Percentiles rank a stretch among this genome's conserved stretches.
These are phyloP conservation scores for Halichondria panicea DNA, from an alignment of 37 sponge, comb jelly and placozoan genomes.

Conservation along the genomic window DNA sequence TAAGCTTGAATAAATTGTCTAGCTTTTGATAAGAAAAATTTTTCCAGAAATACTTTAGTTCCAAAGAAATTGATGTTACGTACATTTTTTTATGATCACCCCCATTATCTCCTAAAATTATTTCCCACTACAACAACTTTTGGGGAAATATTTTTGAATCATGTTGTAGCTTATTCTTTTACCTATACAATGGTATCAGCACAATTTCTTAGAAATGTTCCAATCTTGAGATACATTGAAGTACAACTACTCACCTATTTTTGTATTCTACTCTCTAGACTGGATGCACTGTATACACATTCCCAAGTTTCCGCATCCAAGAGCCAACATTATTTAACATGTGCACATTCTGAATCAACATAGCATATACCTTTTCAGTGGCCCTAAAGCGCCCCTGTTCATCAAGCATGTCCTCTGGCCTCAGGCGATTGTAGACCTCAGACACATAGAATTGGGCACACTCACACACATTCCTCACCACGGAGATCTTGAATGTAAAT, in stretches of 20 bases:
- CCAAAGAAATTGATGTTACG: no score
- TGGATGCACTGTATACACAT: neutral
- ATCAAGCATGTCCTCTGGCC: neutral
- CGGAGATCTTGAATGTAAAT: neutral
- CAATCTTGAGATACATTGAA: neutral
- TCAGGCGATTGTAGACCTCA: slow-evolving; percentile 5
- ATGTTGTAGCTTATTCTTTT: no score
- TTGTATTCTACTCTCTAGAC: neutral
- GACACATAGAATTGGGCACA: slow-evolving; percentile 15
- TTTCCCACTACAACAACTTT: no score
- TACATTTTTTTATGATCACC: no score
- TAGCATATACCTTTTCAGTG: slow-evolving; percentile 7
- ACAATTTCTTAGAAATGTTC: no score
- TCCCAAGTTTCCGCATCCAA: neutral
- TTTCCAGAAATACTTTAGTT: no score
- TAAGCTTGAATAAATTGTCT: no score
- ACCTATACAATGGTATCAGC: no score
- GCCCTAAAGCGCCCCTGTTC: slow-evolving; percentile 16
- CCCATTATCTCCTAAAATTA: no score
- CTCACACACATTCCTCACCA: slow-evolving; percentile 11
- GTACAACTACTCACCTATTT: neutral
- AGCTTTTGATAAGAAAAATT: no score
- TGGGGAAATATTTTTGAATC: no score
- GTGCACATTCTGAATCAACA: neutral
- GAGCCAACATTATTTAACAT: no score